Percentiles rank a stretch among this genome's conserved stretches.
Conservation (phyloP, 23 tunicate species). For the Styela clava region DNA sequence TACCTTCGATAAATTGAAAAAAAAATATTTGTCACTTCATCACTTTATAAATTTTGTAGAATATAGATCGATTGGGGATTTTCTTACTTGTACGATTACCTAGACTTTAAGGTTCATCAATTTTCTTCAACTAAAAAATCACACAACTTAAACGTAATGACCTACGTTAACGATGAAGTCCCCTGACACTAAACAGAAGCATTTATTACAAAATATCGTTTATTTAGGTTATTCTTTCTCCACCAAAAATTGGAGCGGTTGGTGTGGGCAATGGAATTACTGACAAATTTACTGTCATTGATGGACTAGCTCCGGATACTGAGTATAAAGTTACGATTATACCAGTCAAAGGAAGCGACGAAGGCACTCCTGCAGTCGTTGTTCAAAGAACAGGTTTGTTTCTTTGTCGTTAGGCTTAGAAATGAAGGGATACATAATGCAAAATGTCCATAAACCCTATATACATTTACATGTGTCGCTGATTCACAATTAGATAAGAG, state of each 20-base stretch:
- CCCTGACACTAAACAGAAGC: too few species aligned
- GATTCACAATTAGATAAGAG: neutral
- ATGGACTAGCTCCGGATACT: slow-evolving; percentile 72
- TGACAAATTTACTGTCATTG: slow-evolving; percentile 50
- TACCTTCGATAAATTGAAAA: too few species aligned
- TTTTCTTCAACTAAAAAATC: too few species aligned
- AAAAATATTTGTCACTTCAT: too few species aligned
- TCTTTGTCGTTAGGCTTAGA: too few species aligned
- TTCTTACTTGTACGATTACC: too few species aligned
- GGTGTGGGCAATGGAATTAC: slow-evolving; percentile 77
- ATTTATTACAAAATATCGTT: too few species aligned
- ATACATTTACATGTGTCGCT: neutral
- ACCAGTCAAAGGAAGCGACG: slow-evolving; percentile 60
- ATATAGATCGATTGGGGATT: too few species aligned
- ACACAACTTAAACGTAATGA: too few species aligned
- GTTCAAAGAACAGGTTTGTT: slow-evolving; percentile 60
- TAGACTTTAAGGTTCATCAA: too few species aligned
- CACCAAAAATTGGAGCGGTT: slow-evolving; percentile 59
- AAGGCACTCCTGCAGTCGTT: slow-evolving; percentile 44
- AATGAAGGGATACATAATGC: neutral
- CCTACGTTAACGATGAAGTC: too few species aligned
- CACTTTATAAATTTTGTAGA: too few species aligned
- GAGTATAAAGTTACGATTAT: slow-evolving; percentile 65
- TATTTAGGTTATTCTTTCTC: slow-evolving; percentile 45
- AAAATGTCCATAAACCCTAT: neutral